A percentile compares a stretch with the other conserved stretches of the same genome.
Conservation (phyloP, 2,797 vertebrate genomes). For the Gallinago stenura region DNA sequence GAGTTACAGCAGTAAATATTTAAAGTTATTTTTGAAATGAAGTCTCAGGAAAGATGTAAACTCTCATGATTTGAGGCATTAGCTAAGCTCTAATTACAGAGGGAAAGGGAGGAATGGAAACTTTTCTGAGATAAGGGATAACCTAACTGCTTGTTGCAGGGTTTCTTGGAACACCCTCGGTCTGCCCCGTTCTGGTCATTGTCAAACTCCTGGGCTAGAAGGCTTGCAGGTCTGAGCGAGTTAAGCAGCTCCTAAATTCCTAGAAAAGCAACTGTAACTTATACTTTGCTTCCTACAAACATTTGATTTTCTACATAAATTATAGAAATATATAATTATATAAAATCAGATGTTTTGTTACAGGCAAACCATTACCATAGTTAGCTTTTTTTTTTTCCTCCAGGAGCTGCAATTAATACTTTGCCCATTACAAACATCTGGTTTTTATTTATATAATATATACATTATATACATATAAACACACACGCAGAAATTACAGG, state of each 20-base stretch:
- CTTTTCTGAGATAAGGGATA: slow-evolving; percentile 41
- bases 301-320: background rate
- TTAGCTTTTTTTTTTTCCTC: background rate
- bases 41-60: slow-evolving; percentile 36
- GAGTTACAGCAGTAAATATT: slow-evolving; percentile 45
- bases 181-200: background rate
- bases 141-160: slow-evolving; percentile 13
- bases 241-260: background rate
- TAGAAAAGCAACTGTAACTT: slow-evolving; percentile 24
- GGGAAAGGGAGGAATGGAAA: slow-evolving; percentile 48
- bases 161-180: slow-evolving; percentile 35
- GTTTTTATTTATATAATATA: background rate
- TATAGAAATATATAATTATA: slow-evolving; percentile 2
- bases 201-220: slow-evolving; percentile 32
- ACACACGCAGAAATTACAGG: background rate
- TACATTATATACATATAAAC: no score
- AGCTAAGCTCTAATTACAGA: slow-evolving; percentile 40
- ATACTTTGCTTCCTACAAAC: background rate
- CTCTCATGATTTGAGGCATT: background rate
- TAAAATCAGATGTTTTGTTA: background rate
- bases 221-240: background rate
- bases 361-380: background rate
- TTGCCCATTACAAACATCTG: slow-evolving; percentile 8
- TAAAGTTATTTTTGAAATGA: slow-evolving; percentile 40
- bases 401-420: background rate